Percentiles rank a stretch among this genome's conserved stretches.
phyloP scores from a whole-genome alignment of 2,797 vertebrate species.

The Acanthurus lineatus region DNA sequence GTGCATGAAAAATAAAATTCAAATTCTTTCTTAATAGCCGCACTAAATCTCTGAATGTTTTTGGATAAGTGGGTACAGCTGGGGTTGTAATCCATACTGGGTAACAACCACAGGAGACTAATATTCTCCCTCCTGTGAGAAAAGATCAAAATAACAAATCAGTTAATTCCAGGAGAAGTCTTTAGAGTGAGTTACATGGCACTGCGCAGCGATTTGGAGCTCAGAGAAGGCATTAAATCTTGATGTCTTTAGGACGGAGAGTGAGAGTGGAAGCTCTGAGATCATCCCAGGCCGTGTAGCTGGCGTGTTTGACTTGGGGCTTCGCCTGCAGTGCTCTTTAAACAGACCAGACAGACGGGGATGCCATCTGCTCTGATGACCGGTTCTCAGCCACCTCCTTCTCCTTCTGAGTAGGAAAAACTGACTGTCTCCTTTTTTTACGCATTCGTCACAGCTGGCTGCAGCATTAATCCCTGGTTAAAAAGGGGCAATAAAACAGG shows the following conservation, averaged over 20 bases:
- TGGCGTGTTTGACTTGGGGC: constrained; percentile 66
- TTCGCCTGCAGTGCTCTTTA: constrained; percentile 67
- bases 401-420: constrained; percentile 29
- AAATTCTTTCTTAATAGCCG: background rate
- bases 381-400: constrained; percentile 47
- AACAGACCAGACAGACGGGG: constrained; percentile 72
- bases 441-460: constrained; percentile 62
- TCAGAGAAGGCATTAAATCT: constrained; percentile 26
- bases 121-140: background rate
- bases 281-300: constrained; percentile 37
- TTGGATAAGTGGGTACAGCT: background rate
- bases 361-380: constrained; percentile 69
- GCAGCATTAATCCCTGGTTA: constrained; percentile 17
- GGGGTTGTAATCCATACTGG: too few species aligned
- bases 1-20: background rate
- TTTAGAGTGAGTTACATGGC: background rate
- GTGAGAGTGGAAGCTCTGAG: constrained; percentile 46
- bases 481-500: constrained; percentile 21
- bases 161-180: constrained; percentile 3
- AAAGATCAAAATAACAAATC: constrained; percentile 12
- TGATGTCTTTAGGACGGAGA: constrained; percentile 15
- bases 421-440: constrained; percentile 30
- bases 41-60: background rate
- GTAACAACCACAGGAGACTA: background rate
- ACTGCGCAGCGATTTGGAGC: background rate